These are phyloP conservation scores for Drosophila paucipuncta DNA, from an alignment of 2,888 invertebrate genomes.

Conservation along the genomic window DNA sequence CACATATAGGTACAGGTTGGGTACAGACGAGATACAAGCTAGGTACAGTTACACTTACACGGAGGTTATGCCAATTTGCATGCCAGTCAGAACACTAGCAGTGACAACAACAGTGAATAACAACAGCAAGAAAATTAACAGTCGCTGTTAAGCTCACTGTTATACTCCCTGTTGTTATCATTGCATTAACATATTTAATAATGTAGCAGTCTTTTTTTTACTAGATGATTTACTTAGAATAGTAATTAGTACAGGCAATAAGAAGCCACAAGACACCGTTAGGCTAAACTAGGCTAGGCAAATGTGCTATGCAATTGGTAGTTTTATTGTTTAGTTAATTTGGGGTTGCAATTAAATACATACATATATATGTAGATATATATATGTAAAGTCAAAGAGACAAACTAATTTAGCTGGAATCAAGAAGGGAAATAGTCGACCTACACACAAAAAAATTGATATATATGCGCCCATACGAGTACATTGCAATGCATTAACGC, in stretches of 20 bases:
- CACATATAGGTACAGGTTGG: slow-evolving; percentile 8
- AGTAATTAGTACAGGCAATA: slow-evolving; percentile 34
- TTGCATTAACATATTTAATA: slow-evolving; percentile 49
- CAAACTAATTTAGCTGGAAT: slow-evolving; percentile 49
- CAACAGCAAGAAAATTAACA: slow-evolving; percentile 12
- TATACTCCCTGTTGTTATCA: background rate
- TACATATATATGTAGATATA: background rate
- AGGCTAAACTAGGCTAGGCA: slow-evolving; percentile 34
- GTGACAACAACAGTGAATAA: slow-evolving; percentile 15
- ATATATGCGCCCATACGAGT: slow-evolving; percentile 38
- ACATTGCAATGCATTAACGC: slow-evolving; percentile 48
- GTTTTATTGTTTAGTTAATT: slow-evolving; percentile 52
- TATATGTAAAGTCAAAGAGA: slow-evolving; percentile 19
- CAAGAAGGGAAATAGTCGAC: slow-evolving; percentile 1
- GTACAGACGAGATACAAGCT: background rate
- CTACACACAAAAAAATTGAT: slow-evolving; percentile 19
- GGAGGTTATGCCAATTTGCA: slow-evolving; percentile 65
- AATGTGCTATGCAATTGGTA: slow-evolving; percentile 47
- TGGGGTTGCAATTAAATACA: slow-evolving; percentile 66
- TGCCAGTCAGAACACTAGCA: slow-evolving; percentile 37
- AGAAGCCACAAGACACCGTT: slow-evolving; percentile 46
- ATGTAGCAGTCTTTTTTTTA: slow-evolving; percentile 47
- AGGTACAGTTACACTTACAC: slow-evolving; percentile 5
- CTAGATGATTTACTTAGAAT: slow-evolving; percentile 55
- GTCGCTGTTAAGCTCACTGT: background rate